Evolutionary conservation across 2,113 vertebrate species (phyloP).

Genomic region (Sapajus apella): DNA sequence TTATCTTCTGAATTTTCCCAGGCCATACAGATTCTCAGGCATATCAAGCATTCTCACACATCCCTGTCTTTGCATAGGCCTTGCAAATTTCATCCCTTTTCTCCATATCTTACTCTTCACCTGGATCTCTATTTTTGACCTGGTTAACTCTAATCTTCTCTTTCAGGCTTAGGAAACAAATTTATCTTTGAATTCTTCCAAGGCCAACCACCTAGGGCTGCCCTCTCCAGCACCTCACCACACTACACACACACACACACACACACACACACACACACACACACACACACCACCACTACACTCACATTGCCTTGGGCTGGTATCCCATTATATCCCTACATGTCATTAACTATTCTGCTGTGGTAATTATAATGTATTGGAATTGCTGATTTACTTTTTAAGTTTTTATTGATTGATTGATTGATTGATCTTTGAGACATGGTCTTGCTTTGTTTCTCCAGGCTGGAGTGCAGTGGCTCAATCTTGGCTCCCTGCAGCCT

Average conservation of each 20-base stretch:
- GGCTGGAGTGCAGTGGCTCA: too few species aligned
- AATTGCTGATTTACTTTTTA: background rate
- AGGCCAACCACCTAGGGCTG: background rate
- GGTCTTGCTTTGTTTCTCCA: too few species aligned
- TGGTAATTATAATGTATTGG: background rate
- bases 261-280: background rate
- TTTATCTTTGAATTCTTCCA: background rate
- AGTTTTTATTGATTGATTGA: too few species aligned
- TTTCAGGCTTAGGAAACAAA: background rate
- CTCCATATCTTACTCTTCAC: background rate
- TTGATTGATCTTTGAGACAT: too few species aligned
- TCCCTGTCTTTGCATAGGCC: background rate
- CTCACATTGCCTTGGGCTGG: background rate
- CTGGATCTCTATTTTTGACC: background rate
- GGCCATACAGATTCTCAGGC: background rate
- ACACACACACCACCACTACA: background rate
- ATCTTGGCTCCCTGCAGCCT: too few species aligned
- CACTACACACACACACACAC: background rate
- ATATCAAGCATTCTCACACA: background rate
- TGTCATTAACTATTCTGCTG: background rate
- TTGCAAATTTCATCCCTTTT: too few species aligned
- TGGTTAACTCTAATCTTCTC: background rate
- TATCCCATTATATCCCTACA: background rate
- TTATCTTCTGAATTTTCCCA: fast-evolving
- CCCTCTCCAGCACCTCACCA: background rate